Conservation (phyloP, 2,797 vertebrate species). For the Setipinna tenuifilis region DNA sequence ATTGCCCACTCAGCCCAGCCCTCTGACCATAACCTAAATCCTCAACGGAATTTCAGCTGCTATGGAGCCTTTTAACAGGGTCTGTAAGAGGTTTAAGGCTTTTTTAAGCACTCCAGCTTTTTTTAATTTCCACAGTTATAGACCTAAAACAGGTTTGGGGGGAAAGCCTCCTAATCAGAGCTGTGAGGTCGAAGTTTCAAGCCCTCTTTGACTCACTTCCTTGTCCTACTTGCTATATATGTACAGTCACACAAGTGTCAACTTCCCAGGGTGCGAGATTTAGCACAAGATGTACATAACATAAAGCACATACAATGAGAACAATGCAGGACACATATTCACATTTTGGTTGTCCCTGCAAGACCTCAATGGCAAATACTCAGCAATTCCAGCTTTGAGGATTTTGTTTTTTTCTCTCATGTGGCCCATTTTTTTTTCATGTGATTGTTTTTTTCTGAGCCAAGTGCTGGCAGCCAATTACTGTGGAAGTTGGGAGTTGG, state of each 20-base stretch:
- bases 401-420: not conserved
- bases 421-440: not conserved
- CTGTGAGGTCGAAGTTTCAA: not conserved
- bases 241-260: not conserved
- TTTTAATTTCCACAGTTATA: conserved; percentile 45
- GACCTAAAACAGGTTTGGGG: conserved; percentile 44
- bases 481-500: conserved; percentile 17
- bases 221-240: not conserved
- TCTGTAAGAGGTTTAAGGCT: conserved; percentile 67
- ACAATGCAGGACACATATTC: not conserved
- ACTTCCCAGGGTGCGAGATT: not conserved
- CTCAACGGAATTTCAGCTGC: conserved; percentile 60
- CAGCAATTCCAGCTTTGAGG: conserved; percentile 4
- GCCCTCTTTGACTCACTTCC: not conserved
- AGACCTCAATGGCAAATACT: not conserved
- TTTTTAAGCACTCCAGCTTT: conserved; percentile 43
- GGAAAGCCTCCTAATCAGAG: conserved; percentile 43
- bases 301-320: not conserved
- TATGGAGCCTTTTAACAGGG: conserved; percentile 55
- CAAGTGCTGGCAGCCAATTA: conserved; percentile 12
- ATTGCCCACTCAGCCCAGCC: conserved; percentile 51
- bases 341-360: not conserved
- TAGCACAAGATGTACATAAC: not conserved
- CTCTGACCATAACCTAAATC: conserved; percentile 61
- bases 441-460: conserved; percentile 19